Base-by-base conservation (phyloP, 2,888 invertebrate species). In the Creontiades dilutus region DNA sequence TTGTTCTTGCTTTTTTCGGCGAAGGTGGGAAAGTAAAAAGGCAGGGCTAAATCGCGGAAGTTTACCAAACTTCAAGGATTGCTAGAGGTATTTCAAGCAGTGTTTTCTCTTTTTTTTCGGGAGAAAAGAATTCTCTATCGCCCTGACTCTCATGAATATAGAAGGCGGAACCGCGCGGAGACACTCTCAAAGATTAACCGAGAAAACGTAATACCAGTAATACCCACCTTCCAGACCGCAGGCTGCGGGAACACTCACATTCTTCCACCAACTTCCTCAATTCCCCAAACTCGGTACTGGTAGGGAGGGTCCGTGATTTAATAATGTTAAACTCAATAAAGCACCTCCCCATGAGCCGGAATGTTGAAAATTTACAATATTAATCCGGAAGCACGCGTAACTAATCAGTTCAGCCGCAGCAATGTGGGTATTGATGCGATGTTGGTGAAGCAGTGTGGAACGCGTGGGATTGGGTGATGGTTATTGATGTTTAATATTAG, bases 161-260 rank as follows among this genome's bases (percentile, higher is more conserved):
- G 76, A 28, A 76, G 14, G 28, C 37, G 3, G 37, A 28, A n/a
- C 13, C 13, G 27, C 12, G 12, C 27, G 37, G 46, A 76, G 76
- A 76, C 28, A 76, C 76, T 76, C 76, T 76, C 76, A 28, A 76
- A 76, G 76, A 76, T 76, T 76, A 76, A 28, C 37, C 28, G 27
- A 13, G 76, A 76, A 28, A 16, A 28, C 16, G 46, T 46, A 37
- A 46, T 28, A 76, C 76, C 28, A 76, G 28, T 28, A 76, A 76
- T 76, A 76, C 76, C 76, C 76, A 46, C 46, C 76, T 61, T 61
- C 16, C n/a, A 11, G 9, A 61, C 61, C 61, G n/a, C 61, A 61
- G 61, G 61, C 61, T 9, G n/a, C 2, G n/a, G 61, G 3, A 19
- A 52, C 52, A 37, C 3, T 19, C 61, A 19, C 61, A 61, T 61